phyloP scores from a whole-genome alignment of 2,888 invertebrate genomes.

The Eumerus sabulonum region DNA sequence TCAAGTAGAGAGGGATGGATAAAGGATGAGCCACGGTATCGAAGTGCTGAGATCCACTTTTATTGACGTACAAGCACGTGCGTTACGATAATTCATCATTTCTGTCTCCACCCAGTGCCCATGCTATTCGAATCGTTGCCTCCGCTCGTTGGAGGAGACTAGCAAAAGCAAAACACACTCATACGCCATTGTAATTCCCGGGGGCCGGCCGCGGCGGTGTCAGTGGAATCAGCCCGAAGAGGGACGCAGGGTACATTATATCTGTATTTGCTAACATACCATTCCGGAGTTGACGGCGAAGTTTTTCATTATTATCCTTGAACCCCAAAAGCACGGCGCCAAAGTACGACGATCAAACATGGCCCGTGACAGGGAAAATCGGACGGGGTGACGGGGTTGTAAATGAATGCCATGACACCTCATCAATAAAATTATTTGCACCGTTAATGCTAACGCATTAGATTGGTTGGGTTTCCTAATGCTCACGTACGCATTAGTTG shows the following conservation, averaged over 20 bases:
- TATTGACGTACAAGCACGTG: conserved; percentile 45
- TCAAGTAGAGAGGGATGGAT: not conserved
- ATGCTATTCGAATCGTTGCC: too few relatives aligned
- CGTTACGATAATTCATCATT: conserved; percentile 52
- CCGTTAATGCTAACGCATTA: conserved; percentile 64
- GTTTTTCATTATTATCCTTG: too few relatives aligned
- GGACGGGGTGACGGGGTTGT: conserved; percentile 19
- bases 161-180: conserved; percentile 9
- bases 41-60: conserved; percentile 51
- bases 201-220: too few relatives aligned
- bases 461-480: conserved; percentile 59
- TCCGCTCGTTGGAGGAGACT: too few relatives aligned
- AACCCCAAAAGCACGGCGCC: too few relatives aligned
- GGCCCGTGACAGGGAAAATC: too few relatives aligned
- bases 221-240: conserved; percentile 13
- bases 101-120: conserved; percentile 6
- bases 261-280: not conserved
- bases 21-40: not conserved
- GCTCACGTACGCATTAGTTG: conserved; percentile 57
- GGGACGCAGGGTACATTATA: conserved; percentile 17
- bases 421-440: conserved; percentile 68
- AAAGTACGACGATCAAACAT: too few relatives aligned
- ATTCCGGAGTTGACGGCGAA: too few relatives aligned
- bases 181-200: conserved; percentile 1
- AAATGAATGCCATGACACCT: conserved; percentile 65